Evolutionary conservation across 2,797 vertebrate species (phyloP).

Genomic region (Anomalospiza imberbis): DNA sequence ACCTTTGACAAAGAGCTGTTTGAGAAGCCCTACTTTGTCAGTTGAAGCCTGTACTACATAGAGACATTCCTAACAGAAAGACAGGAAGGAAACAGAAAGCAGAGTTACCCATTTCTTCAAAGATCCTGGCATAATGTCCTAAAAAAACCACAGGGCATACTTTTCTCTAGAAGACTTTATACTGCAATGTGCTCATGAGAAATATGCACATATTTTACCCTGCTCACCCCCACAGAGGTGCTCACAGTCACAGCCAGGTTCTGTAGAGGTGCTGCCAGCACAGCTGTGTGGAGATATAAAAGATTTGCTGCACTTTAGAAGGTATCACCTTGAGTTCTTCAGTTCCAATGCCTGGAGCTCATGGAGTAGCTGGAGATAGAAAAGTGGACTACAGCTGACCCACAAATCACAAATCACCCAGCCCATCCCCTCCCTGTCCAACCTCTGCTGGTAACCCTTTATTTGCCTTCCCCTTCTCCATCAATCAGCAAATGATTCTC

Average conservation of each 20-base stretch:
- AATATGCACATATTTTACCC: not conserved
- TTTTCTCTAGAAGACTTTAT: constrained; percentile 8
- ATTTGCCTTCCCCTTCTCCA: not conserved
- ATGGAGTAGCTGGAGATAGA: not conserved
- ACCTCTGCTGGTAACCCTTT: not conserved
- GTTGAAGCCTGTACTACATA: constrained; percentile 11
- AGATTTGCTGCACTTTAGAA: not conserved
- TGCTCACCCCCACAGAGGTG: not conserved
- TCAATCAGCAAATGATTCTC: not conserved
- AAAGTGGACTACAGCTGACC: not conserved
- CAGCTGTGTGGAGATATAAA: not conserved
- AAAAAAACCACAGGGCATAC: not conserved
- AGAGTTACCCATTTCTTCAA: constrained; percentile 54
- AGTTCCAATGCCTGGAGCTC: not conserved
- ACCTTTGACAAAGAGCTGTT: constrained; percentile 32
- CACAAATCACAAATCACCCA: not conserved
- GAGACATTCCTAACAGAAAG: constrained; percentile 11
- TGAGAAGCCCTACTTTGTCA: constrained; percentile 50
- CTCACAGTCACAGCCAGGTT: not conserved
- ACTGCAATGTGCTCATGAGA: not conserved
- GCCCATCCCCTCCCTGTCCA: not conserved
- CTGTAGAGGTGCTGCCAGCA: not conserved
- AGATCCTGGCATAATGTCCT: constrained; percentile 25
- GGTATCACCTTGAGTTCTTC: not conserved
- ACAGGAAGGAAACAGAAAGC: not conserved